Evolutionary conservation across 1,140 invertebrate species (phyloP).

Genomic region (Diachasma alloeum): DNA sequence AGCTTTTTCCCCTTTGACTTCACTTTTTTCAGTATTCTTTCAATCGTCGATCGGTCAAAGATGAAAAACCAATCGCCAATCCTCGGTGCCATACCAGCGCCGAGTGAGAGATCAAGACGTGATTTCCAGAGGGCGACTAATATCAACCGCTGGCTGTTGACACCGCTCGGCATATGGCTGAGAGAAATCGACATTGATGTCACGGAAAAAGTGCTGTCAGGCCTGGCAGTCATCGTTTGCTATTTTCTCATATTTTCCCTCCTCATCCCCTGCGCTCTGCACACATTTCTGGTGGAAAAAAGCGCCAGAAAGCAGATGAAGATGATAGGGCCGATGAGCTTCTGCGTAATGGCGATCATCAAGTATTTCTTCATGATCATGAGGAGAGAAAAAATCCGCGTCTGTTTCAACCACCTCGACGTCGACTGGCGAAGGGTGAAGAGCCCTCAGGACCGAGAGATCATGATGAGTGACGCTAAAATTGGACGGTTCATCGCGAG

Average conservation of each 20-base stretch:
- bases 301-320: constrained; percentile 34
- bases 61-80: constrained; percentile 13
- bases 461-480: constrained; percentile 15
- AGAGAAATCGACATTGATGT: background rate
- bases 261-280: constrained; percentile 30
- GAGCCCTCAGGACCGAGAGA: constrained; percentile 2
- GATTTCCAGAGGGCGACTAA: constrained; percentile 34
- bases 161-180: constrained; percentile 43
- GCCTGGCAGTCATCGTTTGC: constrained; percentile 1
- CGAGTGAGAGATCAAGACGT: constrained; percentile 2
- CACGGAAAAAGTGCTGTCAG: background rate
- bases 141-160: constrained; percentile 38
- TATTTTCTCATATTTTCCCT: constrained; percentile 31
- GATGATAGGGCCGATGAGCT: constrained; percentile 41
- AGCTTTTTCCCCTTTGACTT: background rate
- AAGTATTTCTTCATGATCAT: constrained; percentile 32
- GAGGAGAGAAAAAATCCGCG: constrained; percentile 20
- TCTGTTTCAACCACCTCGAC: constrained; percentile 33
- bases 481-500: background rate
- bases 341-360: constrained; percentile 28
- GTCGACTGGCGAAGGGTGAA: constrained; percentile 33
- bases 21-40: background rate
- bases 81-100: background rate
- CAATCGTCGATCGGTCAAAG: background rate
- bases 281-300: constrained; percentile 36